These are phyloP conservation scores for Lepisosteus osseus DNA, from an alignment of 2,113 vertebrate genomes.

Conservation along the genomic window DNA sequence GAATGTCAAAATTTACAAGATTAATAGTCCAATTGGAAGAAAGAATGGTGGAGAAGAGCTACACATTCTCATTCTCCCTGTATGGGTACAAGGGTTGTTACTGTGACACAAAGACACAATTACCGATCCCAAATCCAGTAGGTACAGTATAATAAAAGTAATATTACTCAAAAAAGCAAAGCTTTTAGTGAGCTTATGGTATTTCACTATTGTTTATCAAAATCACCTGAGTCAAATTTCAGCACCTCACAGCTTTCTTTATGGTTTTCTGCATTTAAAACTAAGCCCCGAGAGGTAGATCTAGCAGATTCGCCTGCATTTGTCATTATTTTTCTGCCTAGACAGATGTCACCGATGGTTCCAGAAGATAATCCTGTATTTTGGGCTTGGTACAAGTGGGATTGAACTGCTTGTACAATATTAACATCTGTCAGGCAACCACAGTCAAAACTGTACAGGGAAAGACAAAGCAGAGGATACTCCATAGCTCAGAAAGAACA, in stretches of 20 bases:
- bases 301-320: no score
- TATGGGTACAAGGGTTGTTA: no score
- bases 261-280: neutral
- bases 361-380: conserved; percentile 8
- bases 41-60: no score
- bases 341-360: neutral
- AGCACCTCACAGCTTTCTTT: no score
- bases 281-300: neutral
- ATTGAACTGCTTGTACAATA: conserved; percentile 1
- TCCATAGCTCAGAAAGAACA: neutral
- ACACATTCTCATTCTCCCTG: no score
- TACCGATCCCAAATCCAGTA: no score
- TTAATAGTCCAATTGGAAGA: no score
- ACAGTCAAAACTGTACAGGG: neutral
- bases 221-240: no score
- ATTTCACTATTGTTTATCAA: no score
- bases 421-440: conserved; percentile 9
- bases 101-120: no score
- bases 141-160: no score
- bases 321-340: neutral
- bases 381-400: neutral
- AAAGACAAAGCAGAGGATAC: neutral
- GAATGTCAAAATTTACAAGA: no score
- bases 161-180: neutral
- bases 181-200: neutral